Percentiles rank a stretch among this genome's conserved stretches.
Conservation (phyloP, 2,113 vertebrate species). For the Dipodomys stephensi region DNA sequence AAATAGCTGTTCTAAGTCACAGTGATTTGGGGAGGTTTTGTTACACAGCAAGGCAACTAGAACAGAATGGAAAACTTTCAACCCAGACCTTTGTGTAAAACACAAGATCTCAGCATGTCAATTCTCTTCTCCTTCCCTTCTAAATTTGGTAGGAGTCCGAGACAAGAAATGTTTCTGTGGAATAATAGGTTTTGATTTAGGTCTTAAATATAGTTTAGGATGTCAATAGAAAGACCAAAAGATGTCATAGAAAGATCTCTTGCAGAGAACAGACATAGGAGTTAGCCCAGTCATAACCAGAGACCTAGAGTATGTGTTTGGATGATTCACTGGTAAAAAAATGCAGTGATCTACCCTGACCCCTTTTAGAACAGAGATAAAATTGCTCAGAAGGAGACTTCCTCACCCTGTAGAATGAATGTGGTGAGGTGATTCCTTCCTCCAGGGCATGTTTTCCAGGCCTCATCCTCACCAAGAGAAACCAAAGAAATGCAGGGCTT, state of each 20-base stretch:
- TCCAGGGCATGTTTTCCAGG: not conserved
- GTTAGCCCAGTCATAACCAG: not conserved
- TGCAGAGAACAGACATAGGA: slow-evolving; percentile 1
- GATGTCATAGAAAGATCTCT: slow-evolving; percentile 8
- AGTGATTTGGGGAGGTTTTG: slow-evolving; percentile 3
- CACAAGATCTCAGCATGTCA: not conserved
- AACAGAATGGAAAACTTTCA: not conserved
- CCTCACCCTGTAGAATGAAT: not conserved
- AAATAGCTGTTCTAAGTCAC: slow-evolving; percentile 7
- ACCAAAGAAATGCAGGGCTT: not conserved
- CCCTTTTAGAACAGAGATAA: not conserved
- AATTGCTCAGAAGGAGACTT: not conserved
- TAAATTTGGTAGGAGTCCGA: not conserved
- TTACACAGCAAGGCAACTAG: not conserved
- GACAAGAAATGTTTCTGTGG: not conserved
- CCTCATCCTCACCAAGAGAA: not conserved
- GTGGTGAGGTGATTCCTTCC: not conserved
- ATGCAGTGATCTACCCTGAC: not conserved
- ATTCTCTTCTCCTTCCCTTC: not conserved
- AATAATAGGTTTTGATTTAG: not conserved
- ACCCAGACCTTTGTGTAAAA: not conserved
- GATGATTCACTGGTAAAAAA: slow-evolving; percentile 29
- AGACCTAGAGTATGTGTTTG: not conserved
- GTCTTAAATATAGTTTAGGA: not conserved
- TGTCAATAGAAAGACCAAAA: slow-evolving; percentile 36